Base-by-base conservation (phyloP, 1,140 invertebrate genomes). In the Polyergus mexicanus region DNA sequence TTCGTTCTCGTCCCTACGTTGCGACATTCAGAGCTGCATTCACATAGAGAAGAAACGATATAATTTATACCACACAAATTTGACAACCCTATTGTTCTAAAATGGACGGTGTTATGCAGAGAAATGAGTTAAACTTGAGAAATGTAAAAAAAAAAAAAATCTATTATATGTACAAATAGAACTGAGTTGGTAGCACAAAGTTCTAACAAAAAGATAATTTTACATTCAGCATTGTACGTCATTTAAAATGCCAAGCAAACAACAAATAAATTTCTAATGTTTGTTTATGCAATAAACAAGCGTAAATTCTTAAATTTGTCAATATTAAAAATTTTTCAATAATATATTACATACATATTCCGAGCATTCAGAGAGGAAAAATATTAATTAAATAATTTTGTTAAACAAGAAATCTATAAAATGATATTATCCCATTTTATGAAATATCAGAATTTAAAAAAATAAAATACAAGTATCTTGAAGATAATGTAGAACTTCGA, bases 21-120 rank as follows among this genome's bases (percentile, higher is more conserved):
- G 93, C 93, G 92, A 92, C 94, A 94, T 94, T 94, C 94, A 94
- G 93, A 94, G 93, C 94, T 95, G 94, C 94, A 93, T 93, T 92
- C 93, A 92, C 90, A 93, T 85, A 93, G 89, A 94, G 89, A 94
- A 91, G 92, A 92, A 90, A 84, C 90, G 74, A 78, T 16, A 65
- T 63, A 13, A 66, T 83, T 88, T 72, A 54, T 72, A 56, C 19
- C 10, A 54, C 69, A 47, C 47, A 72, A 72, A 72, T 72, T 51
- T 28, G 8, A 54, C 44, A 71, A 51, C 28, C 54, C 54, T 16
- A 47, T 47, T 47, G 44, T 28, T 25, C 41, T 71, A 32, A 54
- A 75, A 8, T 83, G 65, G 85, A 51, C 84, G 62, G 58, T 75
- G 71, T 44, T 69, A 25, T 81, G 38, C 28, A 54, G 35, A 28